A percentile compares a stretch with the other conserved stretches of the same genome.
phyloP scores from a whole-genome alignment of 2,797 vertebrate species.

The Sorex maritimensis region DNA sequence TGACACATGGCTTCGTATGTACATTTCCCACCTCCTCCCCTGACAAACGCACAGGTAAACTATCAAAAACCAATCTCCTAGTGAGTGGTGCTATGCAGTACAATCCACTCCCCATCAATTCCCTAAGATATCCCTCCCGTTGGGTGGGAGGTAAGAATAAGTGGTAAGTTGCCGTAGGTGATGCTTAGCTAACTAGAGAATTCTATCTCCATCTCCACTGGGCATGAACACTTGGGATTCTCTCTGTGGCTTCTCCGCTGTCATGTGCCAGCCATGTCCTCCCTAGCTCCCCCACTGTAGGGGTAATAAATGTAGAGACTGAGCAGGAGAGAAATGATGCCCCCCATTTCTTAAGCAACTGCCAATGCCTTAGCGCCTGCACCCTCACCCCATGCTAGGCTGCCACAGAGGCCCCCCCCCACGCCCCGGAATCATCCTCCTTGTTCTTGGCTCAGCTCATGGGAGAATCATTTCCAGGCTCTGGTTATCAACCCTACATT shows the following conservation, averaged over 20 bases:
- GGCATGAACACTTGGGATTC: conserved; percentile 33
- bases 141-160: conserved; percentile 42
- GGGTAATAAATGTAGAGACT: neutral
- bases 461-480: conserved; percentile 46
- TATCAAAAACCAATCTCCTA: conserved; percentile 62
- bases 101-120: conserved; percentile 13
- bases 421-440: too few relatives aligned
- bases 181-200: conserved; percentile 48
- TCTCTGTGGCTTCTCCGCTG: neutral
- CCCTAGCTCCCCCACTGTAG: conserved; percentile 15
- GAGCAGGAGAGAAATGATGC: conserved; percentile 21
- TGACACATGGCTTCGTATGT: conserved; percentile 19
- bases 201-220: neutral
- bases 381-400: neutral
- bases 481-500: conserved; percentile 58
- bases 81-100: conserved; percentile 26
- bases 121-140: neutral
- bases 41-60: neutral
- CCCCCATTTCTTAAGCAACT: conserved; percentile 45
- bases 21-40: neutral
- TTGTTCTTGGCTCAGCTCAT: conserved; percentile 54
- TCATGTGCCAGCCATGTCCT: neutral
- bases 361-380: neutral
- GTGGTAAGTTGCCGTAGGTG: neutral
- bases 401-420: too few relatives aligned